phyloP scores from a whole-genome alignment of 2,888 invertebrate species.

The Erebia aethiops region DNA sequence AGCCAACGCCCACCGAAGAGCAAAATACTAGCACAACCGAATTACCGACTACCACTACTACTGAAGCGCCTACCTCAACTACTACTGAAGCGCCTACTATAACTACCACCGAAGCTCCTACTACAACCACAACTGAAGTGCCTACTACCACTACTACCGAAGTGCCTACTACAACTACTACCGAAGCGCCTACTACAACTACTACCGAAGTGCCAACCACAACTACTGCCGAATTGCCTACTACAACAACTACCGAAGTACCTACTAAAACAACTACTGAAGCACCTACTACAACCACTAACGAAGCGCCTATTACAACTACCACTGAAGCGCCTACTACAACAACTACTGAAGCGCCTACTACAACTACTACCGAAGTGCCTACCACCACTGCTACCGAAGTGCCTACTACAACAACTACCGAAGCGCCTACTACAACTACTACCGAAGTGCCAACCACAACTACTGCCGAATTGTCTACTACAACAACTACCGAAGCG shows the following conservation, averaged over 20 bases:
- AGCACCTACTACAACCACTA: slow-evolving; percentile 13
- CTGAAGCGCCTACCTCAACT: slow-evolving; percentile 11
- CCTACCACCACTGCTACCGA: slow-evolving; percentile 26
- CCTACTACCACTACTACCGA: slow-evolving; percentile 16
- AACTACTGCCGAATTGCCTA: slow-evolving; percentile 16
- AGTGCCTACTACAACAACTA: not conserved
- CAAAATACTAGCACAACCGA: slow-evolving; percentile 20
- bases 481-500: slow-evolving; percentile 1
- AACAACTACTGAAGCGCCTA: slow-evolving; percentile 15
- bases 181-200: slow-evolving; percentile 13
- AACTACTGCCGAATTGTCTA: slow-evolving; percentile 16
- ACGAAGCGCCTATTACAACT: slow-evolving; percentile 16
- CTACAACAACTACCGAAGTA: slow-evolving; percentile 6
- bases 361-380: slow-evolving; percentile 11
- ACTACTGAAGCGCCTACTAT: not conserved
- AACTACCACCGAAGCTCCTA: slow-evolving; percentile 11
- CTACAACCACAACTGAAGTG: not conserved
- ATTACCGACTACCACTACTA: slow-evolving; percentile 10
- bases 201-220: slow-evolving; percentile 23
- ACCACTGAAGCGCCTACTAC: not conserved
- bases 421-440: slow-evolving; percentile 20
- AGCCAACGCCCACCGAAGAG: not conserved
- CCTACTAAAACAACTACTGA: slow-evolving; percentile 23
- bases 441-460: slow-evolving; percentile 15
- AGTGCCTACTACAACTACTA: slow-evolving; percentile 4